Evolutionary conservation across 2,113 vertebrate species (phyloP), one percentile per base, ranked within the genome.

Genomic region (Chaetodon trifascialis): DNA sequence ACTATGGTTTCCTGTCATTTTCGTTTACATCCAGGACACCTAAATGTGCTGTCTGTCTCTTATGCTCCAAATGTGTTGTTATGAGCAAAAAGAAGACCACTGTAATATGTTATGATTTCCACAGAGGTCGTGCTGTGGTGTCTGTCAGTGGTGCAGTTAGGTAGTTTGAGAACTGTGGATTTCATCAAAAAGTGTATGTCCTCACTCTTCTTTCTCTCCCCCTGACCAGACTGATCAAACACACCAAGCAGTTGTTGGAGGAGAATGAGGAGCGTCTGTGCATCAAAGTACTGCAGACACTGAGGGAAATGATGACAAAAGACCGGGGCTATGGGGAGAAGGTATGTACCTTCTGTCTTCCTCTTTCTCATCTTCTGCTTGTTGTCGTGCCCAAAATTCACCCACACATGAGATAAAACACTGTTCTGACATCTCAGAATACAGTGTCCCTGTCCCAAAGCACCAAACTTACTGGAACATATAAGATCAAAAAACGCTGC

Each of bases 231-330:
- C 92, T 99, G 78, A 99, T 99, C 88, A 98, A 99, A 90, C 98
- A 99, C 84, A 99, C 98, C 40, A 99, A 99, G 17, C 98, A 99
- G 92, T 91, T 99, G 42, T 93, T 99, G 72, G 98, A 99, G 88
- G 98, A 99, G 90, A 99, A 99, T 21, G 98, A 99, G 88, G 98
- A 99, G 94, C 97, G 98, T 17, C 94, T 99, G 2, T 99, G 98
- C 85, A 99, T 99, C 92, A 99, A 99, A 92, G 98, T 99, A 2
- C 92, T 99, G 47, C 98, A 99, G 95, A 99, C 98, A 0, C 95
- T 99, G 80, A 94, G 98, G 86, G 98, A 99, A 91, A 99, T 99
- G 98, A 99, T 99, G 98, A 97, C 98, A 64, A 99, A 99, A 94
- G 98, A 99, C 65, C 95, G 97, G 51, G 98, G 97, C 90, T 99